phyloP scores from a whole-genome alignment of 2,888 invertebrate species.

The Dolichopus griseipennis region DNA sequence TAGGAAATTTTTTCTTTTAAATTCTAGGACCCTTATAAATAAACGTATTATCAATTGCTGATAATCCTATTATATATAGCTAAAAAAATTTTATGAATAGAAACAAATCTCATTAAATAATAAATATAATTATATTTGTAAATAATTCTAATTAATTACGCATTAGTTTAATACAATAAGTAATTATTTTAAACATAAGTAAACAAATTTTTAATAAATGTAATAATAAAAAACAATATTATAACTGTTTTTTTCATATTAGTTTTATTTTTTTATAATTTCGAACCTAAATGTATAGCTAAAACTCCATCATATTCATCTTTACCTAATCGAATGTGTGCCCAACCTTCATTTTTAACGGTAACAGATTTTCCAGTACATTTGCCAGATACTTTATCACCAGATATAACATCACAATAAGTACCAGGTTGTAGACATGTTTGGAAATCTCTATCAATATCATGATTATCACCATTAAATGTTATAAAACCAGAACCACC shows the following conservation, averaged over 20 bases:
- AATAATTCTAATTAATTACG: too few species aligned
- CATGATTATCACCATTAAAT: slow-evolving; percentile 58
- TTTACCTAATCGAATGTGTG: slow-evolving; percentile 26
- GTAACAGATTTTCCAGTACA: slow-evolving; percentile 34
- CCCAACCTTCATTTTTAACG: slow-evolving; percentile 33
- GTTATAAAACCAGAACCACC: slow-evolving; percentile 68
- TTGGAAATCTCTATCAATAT: slow-evolving; percentile 49
- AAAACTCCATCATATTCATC: slow-evolving; percentile 54
- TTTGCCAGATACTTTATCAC: slow-evolving; percentile 43
- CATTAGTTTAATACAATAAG: too few species aligned
- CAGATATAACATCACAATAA: slow-evolving; percentile 82
- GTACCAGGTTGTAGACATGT: slow-evolving; percentile 65
- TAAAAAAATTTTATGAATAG: too few species aligned
- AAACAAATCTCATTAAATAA: too few species aligned
- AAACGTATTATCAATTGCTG: too few species aligned
- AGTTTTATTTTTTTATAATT: not conserved
- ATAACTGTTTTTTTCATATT: not conserved
- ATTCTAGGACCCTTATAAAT: too few species aligned
- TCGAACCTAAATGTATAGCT: slow-evolving; percentile 53
- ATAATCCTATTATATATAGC: too few species aligned
- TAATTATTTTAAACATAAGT: too few species aligned
- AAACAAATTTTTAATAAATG: too few species aligned
- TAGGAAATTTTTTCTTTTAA: too few species aligned
- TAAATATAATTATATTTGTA: too few species aligned
- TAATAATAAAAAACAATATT: not conserved